phyloP scores from a whole-genome alignment of 1,140 invertebrate species.

The Solen grandis region DNA sequence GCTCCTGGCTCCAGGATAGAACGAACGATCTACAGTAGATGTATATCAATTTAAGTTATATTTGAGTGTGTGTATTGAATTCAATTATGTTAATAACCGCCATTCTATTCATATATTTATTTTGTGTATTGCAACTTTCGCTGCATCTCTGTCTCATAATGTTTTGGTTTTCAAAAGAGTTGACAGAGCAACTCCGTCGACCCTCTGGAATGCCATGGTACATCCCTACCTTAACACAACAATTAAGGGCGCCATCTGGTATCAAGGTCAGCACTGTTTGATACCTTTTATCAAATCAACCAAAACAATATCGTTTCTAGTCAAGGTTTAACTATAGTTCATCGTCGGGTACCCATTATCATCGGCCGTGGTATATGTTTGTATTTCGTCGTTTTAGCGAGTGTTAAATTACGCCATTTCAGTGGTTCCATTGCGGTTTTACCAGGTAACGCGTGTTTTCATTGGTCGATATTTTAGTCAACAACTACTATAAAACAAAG shows the following conservation, averaged over 20 bases:
- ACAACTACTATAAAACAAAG: no score
- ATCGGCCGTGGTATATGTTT: no score
- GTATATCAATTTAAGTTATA: not conserved
- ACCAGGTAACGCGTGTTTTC: no score
- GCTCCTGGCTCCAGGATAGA: no score
- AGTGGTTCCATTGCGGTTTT: no score
- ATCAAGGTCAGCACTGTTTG: constrained; percentile 66
- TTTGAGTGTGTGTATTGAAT: not conserved
- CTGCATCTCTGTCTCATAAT: not conserved
- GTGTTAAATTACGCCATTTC: no score
- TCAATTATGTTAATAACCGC: not conserved
- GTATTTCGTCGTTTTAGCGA: no score
- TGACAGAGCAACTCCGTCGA: constrained; percentile 7
- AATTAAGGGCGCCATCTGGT: constrained; percentile 72
- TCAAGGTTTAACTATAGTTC: not conserved
- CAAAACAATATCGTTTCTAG: not conserved
- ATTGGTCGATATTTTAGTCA: no score
- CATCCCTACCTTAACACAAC: constrained; percentile 66
- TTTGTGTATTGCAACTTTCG: not conserved
- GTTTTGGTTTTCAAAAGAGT: not conserved
- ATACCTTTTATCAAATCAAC: not conserved
- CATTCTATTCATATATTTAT: not conserved
- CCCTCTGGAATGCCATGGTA: constrained; percentile 75
- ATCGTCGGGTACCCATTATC: not conserved
- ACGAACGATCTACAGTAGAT: no score